Conservation (phyloP, 2,113 vertebrate genomes). For the Otis tarda region DNA sequence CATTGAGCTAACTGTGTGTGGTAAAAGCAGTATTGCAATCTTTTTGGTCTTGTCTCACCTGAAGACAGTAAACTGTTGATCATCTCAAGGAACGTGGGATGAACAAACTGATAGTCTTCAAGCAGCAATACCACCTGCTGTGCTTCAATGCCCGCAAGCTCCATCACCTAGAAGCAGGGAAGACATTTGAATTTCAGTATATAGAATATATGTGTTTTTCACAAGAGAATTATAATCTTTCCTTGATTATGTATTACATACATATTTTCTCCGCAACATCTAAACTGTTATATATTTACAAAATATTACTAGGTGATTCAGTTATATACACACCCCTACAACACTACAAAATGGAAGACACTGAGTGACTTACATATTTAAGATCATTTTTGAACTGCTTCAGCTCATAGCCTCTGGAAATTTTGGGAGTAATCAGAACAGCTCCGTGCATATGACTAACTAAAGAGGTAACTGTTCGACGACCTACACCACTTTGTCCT, state of each 20-base stretch:
- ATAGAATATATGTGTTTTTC: not conserved
- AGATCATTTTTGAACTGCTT: conserved; percentile 96
- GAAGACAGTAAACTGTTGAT: conserved; percentile 96
- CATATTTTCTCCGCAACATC: not conserved
- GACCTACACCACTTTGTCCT: conserved; percentile 91
- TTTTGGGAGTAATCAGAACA: conserved; percentile 86
- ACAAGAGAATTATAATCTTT: not conserved
- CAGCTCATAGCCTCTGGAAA: conserved; percentile 88
- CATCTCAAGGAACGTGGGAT: conserved; percentile 92
- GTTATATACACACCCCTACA: not conserved
- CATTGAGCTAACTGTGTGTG: not conserved
- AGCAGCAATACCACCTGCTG: conserved; percentile 91
- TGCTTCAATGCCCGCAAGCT: conserved; percentile 89
- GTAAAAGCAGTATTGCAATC: not conserved
- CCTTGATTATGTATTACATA: not conserved
- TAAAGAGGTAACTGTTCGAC: conserved; percentile 86
- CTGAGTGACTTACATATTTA: conserved; percentile 79
- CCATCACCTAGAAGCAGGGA: conserved; percentile 82
- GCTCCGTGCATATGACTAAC: conserved; percentile 95
- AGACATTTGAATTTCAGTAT: not conserved
- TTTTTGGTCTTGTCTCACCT: conserved; percentile 78
- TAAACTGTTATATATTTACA: not conserved
- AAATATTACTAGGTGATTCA: not conserved
- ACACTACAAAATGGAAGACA: not conserved
- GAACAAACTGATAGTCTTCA: conserved; percentile 94